Evolutionary conservation across 2,113 vertebrate genomes (phyloP).

Genomic region (Pelodiscus sinensis): DNA sequence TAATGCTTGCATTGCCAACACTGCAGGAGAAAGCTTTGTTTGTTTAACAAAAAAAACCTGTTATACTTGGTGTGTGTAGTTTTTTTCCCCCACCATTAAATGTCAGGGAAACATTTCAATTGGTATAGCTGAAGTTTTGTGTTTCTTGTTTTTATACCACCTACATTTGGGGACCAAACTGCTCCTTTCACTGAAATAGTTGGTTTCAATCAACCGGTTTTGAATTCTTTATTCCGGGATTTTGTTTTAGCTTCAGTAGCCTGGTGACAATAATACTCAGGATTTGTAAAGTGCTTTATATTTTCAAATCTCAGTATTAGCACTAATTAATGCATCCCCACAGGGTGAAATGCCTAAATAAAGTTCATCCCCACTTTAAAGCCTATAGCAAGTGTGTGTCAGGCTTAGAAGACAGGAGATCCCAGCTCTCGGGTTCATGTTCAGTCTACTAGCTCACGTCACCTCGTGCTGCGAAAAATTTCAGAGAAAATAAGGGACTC

Average conservation of each 20-base stretch:
- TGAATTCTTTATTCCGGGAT: conserved; percentile 38
- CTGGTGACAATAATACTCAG: conserved; percentile 42
- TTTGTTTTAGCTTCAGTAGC: conserved; percentile 28
- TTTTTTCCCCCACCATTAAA: background rate
- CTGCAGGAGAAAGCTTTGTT: background rate
- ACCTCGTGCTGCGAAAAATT: background rate
- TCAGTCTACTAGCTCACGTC: background rate
- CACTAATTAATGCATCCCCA: conserved; percentile 56
- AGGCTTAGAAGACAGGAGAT: background rate
- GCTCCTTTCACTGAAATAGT: conserved; percentile 47
- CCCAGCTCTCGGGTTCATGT: background rate
- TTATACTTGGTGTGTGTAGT: background rate
- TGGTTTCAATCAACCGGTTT: conserved; percentile 39
- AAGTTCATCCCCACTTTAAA: conserved; percentile 48
- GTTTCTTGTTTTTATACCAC: conserved; percentile 23
- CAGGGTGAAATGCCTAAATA: background rate
- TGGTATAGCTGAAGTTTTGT: background rate
- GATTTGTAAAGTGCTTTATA: conserved; percentile 61
- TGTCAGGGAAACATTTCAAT: background rate
- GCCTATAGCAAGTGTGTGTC: conserved; percentile 6
- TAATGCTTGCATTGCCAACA: background rate
- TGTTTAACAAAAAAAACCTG: conserved; percentile 18
- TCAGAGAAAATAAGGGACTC: background rate
- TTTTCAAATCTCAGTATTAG: conserved; percentile 37
- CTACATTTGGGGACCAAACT: background rate